phyloP scores from a whole-genome alignment of 2,797 vertebrate genomes.

The Malacoctenus gilli region DNA sequence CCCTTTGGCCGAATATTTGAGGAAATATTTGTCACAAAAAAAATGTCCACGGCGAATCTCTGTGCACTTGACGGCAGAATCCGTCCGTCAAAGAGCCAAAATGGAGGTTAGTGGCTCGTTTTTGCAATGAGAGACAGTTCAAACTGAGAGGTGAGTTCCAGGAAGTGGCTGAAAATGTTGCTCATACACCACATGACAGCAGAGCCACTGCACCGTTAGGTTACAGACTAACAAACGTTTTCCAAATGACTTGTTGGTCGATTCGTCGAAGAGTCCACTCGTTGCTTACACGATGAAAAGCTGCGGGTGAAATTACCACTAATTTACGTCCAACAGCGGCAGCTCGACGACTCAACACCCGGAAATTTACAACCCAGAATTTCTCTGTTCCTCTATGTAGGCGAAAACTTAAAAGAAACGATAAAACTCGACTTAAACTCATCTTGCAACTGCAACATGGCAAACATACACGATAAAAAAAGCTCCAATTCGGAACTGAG shows the following conservation, averaged over 20 bases:
- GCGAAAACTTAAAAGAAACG: neutral
- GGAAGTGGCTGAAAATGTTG: conserved; percentile 65
- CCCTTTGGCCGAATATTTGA: too few species aligned
- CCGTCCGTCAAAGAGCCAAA: conserved; percentile 27
- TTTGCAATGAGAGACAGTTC: conserved; percentile 39
- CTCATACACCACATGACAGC: conserved; percentile 20
- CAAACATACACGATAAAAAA: too few species aligned
- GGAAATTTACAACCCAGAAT: conserved; percentile 54
- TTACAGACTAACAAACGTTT: too few species aligned
- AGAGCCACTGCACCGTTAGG: neutral
- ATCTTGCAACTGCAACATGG: too few species aligned
- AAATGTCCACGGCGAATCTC: too few species aligned
- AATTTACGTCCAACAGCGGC: conserved; percentile 16
- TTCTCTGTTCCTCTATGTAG: neutral
- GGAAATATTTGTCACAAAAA: too few species aligned
- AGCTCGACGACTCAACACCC: conserved; percentile 46
- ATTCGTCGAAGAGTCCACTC: too few species aligned
- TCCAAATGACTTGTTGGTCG: too few species aligned
- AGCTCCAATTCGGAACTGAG: too few species aligned
- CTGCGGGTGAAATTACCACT: neutral
- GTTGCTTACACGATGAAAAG: neutral
- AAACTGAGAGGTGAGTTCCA: conserved; percentile 52
- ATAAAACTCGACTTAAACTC: too few species aligned
- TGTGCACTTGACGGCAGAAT: conserved; percentile 4
- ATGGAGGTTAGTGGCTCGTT: conserved; percentile 35